phyloP scores from a whole-genome alignment of 1,140 invertebrate genomes.

The Lerema accius region DNA sequence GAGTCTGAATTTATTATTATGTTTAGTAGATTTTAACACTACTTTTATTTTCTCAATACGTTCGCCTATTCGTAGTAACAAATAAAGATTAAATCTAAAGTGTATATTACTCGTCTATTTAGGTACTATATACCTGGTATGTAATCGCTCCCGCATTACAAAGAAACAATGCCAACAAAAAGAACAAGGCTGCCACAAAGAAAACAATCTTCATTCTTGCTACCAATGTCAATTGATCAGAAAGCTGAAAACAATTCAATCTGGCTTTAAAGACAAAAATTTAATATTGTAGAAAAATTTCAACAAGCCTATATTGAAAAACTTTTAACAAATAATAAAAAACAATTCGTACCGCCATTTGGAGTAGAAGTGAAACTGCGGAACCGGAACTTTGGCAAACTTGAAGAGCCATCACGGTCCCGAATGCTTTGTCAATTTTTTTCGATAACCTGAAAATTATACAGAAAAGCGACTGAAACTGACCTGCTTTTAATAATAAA shows the following conservation, averaged over 20 bases:
- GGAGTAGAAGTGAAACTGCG: constrained; percentile 66
- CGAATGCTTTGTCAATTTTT: constrained; percentile 66
- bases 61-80: not conserved
- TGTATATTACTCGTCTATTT: too few relatives aligned
- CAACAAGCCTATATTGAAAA: constrained; percentile 13
- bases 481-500: constrained; percentile 11
- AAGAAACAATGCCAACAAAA: constrained; percentile 59
- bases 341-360: constrained; percentile 61
- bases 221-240: constrained; percentile 53
- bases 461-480: not conserved
- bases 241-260: constrained; percentile 45
- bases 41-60: too few relatives aligned
- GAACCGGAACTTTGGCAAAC: constrained; percentile 63
- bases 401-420: constrained; percentile 63
- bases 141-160: constrained; percentile 71
- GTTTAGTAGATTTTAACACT: too few relatives aligned
- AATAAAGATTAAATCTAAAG: constrained; percentile 6
- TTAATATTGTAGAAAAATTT: constrained; percentile 3
- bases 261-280: not conserved
- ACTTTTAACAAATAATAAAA: constrained; percentile 28
- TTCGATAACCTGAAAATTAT: constrained; percentile 50
- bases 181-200: constrained; percentile 58
- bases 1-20: too few relatives aligned
- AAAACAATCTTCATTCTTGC: constrained; percentile 60
- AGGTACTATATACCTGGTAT: constrained; percentile 44